These are phyloP conservation scores for Gobio occitaniae DNA, from an alignment of 2,797 vertebrate species.

Conservation along the genomic window DNA sequence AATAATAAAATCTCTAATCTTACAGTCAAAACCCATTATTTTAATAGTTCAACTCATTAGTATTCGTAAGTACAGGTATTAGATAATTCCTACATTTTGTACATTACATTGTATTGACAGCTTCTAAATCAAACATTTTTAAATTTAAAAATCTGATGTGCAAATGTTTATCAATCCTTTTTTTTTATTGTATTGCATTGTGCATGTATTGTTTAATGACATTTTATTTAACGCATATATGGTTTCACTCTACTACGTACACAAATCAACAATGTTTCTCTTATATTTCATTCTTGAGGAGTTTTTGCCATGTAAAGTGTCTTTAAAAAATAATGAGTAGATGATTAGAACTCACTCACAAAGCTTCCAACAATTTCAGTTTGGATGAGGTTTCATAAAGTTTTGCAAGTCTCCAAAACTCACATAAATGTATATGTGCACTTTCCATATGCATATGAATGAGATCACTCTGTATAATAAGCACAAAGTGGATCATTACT, in stretches of 20 bases:
- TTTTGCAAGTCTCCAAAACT: not conserved
- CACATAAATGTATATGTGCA: not conserved
- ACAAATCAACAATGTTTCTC: not conserved
- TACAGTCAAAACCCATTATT: not conserved
- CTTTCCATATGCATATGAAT: slow-evolving; percentile 1
- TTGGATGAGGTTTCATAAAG: not conserved
- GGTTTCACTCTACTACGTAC: not conserved
- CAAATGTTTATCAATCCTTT: not conserved
- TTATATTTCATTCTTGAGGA: not conserved
- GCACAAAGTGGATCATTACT: not conserved
- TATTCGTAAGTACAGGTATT: not conserved
- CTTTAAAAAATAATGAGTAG: not conserved
- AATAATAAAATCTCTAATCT: not conserved
- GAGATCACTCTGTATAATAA: not conserved
- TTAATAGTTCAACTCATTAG: not conserved
- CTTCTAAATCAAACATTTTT: not conserved
- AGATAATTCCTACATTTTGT: not conserved
- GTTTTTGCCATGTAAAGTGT: not conserved
- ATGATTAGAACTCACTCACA: not conserved
- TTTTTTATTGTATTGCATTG: not conserved
- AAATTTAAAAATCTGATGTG: not conserved
- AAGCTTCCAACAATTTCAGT: not conserved
- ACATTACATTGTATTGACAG: not conserved
- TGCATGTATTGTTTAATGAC: not conserved
- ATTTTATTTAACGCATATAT: not conserved